phyloP scores from a whole-genome alignment of 2,113 vertebrate species.

The Chaenocephalus aceratus region DNA sequence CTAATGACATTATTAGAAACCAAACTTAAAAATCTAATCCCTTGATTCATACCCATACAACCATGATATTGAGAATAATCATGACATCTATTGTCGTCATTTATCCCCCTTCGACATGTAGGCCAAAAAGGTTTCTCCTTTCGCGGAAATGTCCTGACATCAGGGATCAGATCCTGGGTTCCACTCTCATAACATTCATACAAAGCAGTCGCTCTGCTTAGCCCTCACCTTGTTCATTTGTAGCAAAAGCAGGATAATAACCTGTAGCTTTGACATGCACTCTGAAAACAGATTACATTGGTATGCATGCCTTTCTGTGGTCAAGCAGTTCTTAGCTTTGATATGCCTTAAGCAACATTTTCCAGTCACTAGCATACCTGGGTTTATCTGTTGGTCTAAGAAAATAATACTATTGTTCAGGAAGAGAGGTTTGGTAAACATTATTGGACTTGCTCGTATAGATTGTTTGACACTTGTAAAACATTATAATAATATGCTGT shows the following conservation, averaged over 20 bases:
- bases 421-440: constrained; percentile 13
- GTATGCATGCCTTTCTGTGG: neutral
- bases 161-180: neutral
- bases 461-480: constrained; percentile 35
- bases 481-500: constrained; percentile 31
- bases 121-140: neutral
- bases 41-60: too few species aligned
- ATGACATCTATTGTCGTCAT: neutral
- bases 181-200: neutral
- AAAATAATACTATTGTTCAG: constrained; percentile 23
- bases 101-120: neutral
- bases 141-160: neutral
- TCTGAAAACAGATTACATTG: neutral
- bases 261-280: neutral
- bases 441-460: constrained; percentile 31
- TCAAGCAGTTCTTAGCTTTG: neutral
- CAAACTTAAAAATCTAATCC: too few species aligned
- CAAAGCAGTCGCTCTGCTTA: neutral
- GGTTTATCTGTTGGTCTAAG: neutral
- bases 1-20: too few species aligned
- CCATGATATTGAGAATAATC: neutral
- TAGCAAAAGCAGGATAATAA: neutral
- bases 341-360: neutral
- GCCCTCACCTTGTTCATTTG: neutral
- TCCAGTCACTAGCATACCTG: neutral